Percentiles rank a stretch among this genome's conserved stretches.
Conservation (phyloP, 2,888 invertebrate species). For the Autographa gamma region DNA sequence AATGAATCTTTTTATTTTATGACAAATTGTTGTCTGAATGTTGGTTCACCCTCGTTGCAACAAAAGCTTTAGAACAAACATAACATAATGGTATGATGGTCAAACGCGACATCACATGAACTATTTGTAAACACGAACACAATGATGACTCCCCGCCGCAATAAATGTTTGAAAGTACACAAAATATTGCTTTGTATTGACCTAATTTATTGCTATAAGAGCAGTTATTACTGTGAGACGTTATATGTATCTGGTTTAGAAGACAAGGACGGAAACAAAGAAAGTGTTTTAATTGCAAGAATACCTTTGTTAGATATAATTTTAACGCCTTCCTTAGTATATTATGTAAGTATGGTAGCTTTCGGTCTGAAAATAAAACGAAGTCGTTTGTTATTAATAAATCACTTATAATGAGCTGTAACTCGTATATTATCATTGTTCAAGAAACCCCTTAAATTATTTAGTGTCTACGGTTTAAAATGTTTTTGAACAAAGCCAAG, state of each 20-base stretch:
- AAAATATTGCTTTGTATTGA: conserved; percentile 76
- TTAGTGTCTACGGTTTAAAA: too few relatives aligned
- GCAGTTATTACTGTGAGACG: conserved; percentile 48
- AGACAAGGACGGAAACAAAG: conserved; percentile 51
- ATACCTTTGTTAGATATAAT: conserved; percentile 10
- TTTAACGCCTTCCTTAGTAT: background rate
- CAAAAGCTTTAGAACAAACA: conserved; percentile 87
- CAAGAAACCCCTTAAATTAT: background rate
- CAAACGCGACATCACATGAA: conserved; percentile 77
- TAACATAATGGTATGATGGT: conserved; percentile 82
- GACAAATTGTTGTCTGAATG: conserved; percentile 86
- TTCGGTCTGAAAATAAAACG: background rate
- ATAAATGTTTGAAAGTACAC: conserved; percentile 79
- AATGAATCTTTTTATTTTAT: conserved; percentile 89
- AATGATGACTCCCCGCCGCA: conserved; percentile 75
- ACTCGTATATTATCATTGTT: background rate
- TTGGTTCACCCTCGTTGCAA: conserved; percentile 73
- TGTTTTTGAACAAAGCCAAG: too few relatives aligned
- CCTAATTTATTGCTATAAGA: conserved; percentile 79
- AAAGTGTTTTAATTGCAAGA: conserved; percentile 42
- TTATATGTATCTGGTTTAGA: conserved; percentile 27
- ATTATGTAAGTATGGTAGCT: background rate
- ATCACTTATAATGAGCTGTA: background rate
- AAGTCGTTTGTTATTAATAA: background rate
- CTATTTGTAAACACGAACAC: conserved; percentile 83